A percentile compares a stretch with the other conserved stretches of the same genome.
These are phyloP conservation scores for Chelon labrosus DNA, from an alignment of 2,797 vertebrate genomes.

Conservation along the genomic window DNA sequence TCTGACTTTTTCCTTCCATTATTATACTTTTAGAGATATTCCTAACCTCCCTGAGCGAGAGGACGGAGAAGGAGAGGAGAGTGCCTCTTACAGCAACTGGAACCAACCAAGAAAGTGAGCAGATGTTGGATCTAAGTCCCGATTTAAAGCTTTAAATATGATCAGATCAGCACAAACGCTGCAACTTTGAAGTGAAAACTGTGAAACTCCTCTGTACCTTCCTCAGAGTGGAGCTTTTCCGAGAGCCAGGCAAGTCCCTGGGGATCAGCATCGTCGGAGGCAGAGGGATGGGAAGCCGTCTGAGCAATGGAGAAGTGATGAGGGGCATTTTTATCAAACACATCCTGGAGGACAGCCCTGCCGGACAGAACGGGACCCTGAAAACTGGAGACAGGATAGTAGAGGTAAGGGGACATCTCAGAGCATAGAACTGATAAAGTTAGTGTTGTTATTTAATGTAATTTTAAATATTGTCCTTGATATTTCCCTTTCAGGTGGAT, in stretches of 20 bases:
- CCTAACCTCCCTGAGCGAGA: conserved; percentile 96
- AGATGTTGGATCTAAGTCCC: neutral
- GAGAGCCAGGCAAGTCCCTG: conserved; percentile 93
- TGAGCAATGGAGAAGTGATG: conserved; percentile 98
- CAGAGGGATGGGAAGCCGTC: conserved; percentile 96
- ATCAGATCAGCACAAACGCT: conserved; percentile 9
- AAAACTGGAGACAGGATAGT: conserved; percentile 97
- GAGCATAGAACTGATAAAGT: neutral
- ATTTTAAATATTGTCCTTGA: conserved; percentile 27
- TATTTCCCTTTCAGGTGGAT: conserved; percentile 88
- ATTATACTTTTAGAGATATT: conserved; percentile 75
- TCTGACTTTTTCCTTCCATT: neutral
- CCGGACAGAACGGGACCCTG: conserved; percentile 93
- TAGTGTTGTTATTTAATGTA: neutral
- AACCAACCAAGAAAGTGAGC: conserved; percentile 93
- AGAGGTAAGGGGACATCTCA: conserved; percentile 85
- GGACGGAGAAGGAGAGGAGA: conserved; percentile 99
- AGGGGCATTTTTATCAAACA: conserved; percentile 99
- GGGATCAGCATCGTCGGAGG: conserved; percentile 99
- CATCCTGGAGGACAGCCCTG: conserved; percentile 96
- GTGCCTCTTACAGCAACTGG: conserved; percentile 92
- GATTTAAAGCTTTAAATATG: conserved; percentile 20
- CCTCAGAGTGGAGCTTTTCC: conserved; percentile 93
- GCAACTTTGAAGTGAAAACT: conserved; percentile 28
- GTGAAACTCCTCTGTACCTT: conserved; percentile 14